Evolutionary conservation across 2,888 invertebrate species (phyloP), one percentile per base, ranked within the genome.

Genomic region (Leptothorax acervorum): DNA sequence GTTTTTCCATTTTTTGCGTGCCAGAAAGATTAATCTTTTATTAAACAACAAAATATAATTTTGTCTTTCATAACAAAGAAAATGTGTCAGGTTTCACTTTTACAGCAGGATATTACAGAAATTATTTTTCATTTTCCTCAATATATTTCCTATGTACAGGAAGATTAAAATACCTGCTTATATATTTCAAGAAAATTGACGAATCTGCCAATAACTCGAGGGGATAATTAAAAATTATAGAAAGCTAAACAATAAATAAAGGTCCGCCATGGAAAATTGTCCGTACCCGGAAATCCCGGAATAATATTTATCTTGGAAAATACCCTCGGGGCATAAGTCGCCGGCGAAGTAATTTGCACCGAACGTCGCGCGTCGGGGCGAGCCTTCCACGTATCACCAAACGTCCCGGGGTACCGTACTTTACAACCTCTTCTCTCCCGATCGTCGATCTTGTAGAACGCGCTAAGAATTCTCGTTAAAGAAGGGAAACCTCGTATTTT

Each of bases 371-470:
- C 28, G 15, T 79, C 23, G 45, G 57, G 35, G 18, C 51, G 35
- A 60, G 23, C n/a, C 31, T 42, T 28, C 0, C 42, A 45, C 23
- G 23, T 71, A 35, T 71, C 71, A 71, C 35, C 48, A 35, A 2
- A 15, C 60, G 65, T 51, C 62, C 6, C 3, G 18, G 18, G 31
- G 9, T 79, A 55, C 39, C 73, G 42, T 70, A 68, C 63, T 84
- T 78, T 81, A 60, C 62, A 62, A 71, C 60, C 66, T 65, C 76
- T 42, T 83, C 71, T 53, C 83, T 83, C 71, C 60, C 83, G 63
- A 81, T 89, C 71, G 75, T 45, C 68, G 62, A 68, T 42, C 35
- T 18, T 60, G 66, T 53, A 45, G 9, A 48, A 81, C 45, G 65
- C 71, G 63, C 63, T 73, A 60, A 75, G 71, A 78, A 75, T 74